Base-by-base conservation (phyloP, 2,797 vertebrate genomes). In the Otolemur crassicaudatus region DNA sequence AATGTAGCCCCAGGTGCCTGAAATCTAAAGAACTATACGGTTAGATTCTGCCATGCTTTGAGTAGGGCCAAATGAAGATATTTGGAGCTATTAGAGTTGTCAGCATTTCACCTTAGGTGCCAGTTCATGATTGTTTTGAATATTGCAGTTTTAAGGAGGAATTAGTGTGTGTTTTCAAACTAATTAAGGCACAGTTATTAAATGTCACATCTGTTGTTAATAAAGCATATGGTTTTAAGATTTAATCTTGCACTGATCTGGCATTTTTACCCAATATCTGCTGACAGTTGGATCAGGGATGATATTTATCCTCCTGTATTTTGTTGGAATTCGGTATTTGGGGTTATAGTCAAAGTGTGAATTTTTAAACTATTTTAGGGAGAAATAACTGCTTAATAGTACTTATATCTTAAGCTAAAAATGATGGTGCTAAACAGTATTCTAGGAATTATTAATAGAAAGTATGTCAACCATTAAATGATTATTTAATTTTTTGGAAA, bases 141-240 rank as follows among this genome's bases (percentile, higher is more conserved):
- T 95, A 90, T 76, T 31, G 49, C 95, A 22, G 73, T 72, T 94
- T 85, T 81, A 96, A 90, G 76, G 27, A 43, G 72, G 87, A 96
- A 97, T 97, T 96, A 94, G 58, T 95, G 58, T 97, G 86, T 91
- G 84, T 92, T 90, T 75, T 94, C 84, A 76, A 91, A 58, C 56
- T 97, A 96, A 95, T 96, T 97, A 97, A 97, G 79, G 60, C 90
- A 97, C 76, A 93, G 81, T 95, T 96, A 89, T 86, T 97, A 97
- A 97, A 96, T 96, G 90, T 87, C 94, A 96, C 84, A 97, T 96
- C 84, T 97, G 95, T 82, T 97, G 87, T 93, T 96, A 95, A 95
- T 97, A 96, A 95, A 90, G 53, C 93, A 90, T 96, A 96, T 86
- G 93, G 81, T 88, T 96, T 95, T 93, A 94, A 95, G 91, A 92